Conservation (phyloP, 2,797 vertebrate genomes). For the Leuciscus waleckii region DNA sequence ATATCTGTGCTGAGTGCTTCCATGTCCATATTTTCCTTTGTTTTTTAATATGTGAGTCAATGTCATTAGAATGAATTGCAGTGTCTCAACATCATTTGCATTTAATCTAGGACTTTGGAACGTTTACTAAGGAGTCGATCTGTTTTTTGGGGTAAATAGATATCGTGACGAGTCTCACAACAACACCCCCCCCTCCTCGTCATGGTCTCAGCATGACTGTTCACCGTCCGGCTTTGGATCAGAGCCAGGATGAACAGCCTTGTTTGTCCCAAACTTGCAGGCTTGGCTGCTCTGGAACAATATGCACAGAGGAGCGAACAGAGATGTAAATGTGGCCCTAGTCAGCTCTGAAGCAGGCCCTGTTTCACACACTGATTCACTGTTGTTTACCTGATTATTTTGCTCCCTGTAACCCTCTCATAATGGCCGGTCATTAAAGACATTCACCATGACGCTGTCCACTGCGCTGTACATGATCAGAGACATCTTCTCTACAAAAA, state of each 20-base stretch:
- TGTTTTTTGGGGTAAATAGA: constrained; percentile 9
- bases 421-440: constrained; percentile 63
- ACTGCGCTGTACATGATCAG: constrained; percentile 67
- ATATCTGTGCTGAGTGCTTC: constrained; percentile 51
- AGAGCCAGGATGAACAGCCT: constrained; percentile 76
- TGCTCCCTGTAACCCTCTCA: constrained; percentile 65
- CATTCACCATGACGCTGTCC: constrained; percentile 58
- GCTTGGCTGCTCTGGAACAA: constrained; percentile 80
- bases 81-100: background rate
- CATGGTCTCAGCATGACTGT: constrained; percentile 60
- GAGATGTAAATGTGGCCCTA: constrained; percentile 78
- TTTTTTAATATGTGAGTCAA: constrained; percentile 60
- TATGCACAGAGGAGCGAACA: constrained; percentile 70
- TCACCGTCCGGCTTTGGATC: constrained; percentile 70
- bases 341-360: constrained; percentile 70
- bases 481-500: constrained; percentile 64
- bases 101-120: constrained; percentile 40
- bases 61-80: constrained; percentile 7
- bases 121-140: background rate
- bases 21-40: constrained; percentile 58
- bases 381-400: constrained; percentile 73
- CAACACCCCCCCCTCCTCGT: constrained; percentile 60
- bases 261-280: constrained; percentile 79
- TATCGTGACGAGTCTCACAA: constrained; percentile 39
- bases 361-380: constrained; percentile 56